A percentile compares a stretch with the other conserved stretches of the same genome.
These are phyloP conservation scores for Callyntrura guangdongensis DNA, from an alignment of 2,888 invertebrate species.

Conservation along the genomic window DNA sequence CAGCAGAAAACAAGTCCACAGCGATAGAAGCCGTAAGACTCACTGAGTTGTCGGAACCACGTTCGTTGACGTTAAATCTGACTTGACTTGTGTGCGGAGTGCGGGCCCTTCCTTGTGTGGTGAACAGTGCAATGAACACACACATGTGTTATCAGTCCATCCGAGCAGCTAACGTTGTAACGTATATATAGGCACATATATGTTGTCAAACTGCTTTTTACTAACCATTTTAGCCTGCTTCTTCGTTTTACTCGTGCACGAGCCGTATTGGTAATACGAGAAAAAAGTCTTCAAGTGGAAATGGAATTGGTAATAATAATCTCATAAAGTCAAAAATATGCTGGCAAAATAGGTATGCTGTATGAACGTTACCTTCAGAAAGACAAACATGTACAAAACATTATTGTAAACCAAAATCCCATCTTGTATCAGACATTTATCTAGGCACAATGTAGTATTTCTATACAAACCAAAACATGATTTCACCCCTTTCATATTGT, in stretches of 20 bases:
- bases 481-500: too few relatives aligned
- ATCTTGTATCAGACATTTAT: too few relatives aligned
- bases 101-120: neutral
- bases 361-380: too few relatives aligned
- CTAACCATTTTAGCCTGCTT: neutral
- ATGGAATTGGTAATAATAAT: too few relatives aligned
- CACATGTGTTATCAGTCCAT: slow-evolving; percentile 3
- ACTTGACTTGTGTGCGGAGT: slow-evolving; percentile 18
- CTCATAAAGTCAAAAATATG: too few relatives aligned
- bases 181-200: neutral
- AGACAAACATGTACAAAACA: too few relatives aligned
- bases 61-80: slow-evolving; percentile 57
- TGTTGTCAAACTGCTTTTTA: slow-evolving; percentile 49
- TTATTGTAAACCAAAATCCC: too few relatives aligned
- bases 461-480: too few relatives aligned
- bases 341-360: too few relatives aligned
- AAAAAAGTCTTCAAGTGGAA: neutral
- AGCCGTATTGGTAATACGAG: neutral
- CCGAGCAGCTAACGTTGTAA: neutral
- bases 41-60: slow-evolving; percentile 47
- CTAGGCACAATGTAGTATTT: too few relatives aligned
- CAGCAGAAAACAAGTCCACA: slow-evolving; percentile 61
- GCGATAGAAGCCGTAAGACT: slow-evolving; percentile 70
- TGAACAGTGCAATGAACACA: neutral
- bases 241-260: neutral